Evolutionary conservation across 2,797 vertebrate species (phyloP).

Genomic region (Chaetophractus vellerosus): DNA sequence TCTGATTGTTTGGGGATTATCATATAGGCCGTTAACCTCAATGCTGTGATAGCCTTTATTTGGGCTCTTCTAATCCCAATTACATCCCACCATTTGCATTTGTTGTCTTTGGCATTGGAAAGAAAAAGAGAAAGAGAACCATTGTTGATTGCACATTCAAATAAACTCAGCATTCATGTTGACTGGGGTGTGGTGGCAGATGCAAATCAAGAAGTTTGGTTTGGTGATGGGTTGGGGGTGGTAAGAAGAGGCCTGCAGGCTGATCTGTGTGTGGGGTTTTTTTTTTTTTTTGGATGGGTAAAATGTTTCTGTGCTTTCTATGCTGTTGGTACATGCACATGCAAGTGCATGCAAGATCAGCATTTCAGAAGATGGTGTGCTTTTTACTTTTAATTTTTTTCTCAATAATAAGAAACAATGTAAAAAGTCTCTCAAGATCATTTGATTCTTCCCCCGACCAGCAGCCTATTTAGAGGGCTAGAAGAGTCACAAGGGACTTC

Average conservation of each 20-base stretch:
- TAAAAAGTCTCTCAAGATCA: not conserved
- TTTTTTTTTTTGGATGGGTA: not conserved
- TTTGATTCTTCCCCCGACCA: not conserved
- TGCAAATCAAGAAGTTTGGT: not conserved
- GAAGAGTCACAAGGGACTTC: not conserved
- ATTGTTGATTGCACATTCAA: conserved; percentile 67
- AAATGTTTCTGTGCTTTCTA: conserved; percentile 35
- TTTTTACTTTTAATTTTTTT: conserved; percentile 39
- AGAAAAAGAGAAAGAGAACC: conserved; percentile 70
- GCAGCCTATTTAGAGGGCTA: not conserved
- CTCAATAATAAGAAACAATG: not conserved
- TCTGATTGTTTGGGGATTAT: conserved; percentile 47
- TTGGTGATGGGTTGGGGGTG: not conserved
- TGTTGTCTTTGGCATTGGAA: conserved; percentile 74
- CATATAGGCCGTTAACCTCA: conserved; percentile 59
- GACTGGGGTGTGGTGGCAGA: conserved; percentile 18
- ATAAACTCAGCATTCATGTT: conserved; percentile 32
- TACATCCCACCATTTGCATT: conserved; percentile 59
- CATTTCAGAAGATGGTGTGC: conserved; percentile 30
- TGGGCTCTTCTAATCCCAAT: conserved; percentile 54
- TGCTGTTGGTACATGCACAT: not conserved
- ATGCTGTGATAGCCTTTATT: conserved; percentile 43
- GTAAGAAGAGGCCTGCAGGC: not conserved
- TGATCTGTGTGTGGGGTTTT: not conserved
- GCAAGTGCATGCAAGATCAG: conserved; percentile 16